Evolutionary conservation across 2,797 vertebrate species (phyloP).

Genomic region (Pempheris klunzingeri): DNA sequence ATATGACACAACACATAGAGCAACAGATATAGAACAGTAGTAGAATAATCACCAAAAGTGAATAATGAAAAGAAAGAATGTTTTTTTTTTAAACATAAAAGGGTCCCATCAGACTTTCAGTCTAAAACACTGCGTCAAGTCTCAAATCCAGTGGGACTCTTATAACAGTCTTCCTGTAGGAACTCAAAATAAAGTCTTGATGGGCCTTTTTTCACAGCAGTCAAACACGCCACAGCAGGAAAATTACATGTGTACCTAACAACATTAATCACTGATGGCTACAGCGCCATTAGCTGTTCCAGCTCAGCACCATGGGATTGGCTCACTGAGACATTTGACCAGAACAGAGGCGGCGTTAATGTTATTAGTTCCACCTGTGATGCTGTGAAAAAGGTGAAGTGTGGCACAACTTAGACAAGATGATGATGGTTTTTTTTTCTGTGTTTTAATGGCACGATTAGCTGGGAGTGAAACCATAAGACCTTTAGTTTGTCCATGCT

Average conservation of each 20-base stretch:
- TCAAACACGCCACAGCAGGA: neutral
- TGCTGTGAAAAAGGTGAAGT: neutral
- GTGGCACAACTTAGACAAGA: neutral
- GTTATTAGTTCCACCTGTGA: neutral
- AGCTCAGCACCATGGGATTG: neutral
- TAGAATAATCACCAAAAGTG: neutral
- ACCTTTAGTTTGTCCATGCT: neutral
- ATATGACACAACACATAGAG: neutral
- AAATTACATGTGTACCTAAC: neutral
- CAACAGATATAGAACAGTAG: neutral
- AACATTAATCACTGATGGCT: neutral
- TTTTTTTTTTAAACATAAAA: neutral
- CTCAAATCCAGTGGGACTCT: neutral
- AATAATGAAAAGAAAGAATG: neutral
- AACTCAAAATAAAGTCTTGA: neutral
- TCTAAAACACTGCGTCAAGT: neutral
- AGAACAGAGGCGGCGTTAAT: neutral
- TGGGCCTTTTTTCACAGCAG: neutral
- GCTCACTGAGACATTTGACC: neutral
- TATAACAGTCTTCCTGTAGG: neutral
- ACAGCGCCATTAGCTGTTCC: neutral
- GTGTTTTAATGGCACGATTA: neutral
- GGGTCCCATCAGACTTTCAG: neutral
- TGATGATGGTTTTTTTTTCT: neutral
- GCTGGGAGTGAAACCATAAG: neutral